A percentile compares a stretch with the other conserved stretches of the same genome.
Conservation (phyloP, 35 echinoderm and acorn worm species). For the Amphiura filiformis region DNA sequence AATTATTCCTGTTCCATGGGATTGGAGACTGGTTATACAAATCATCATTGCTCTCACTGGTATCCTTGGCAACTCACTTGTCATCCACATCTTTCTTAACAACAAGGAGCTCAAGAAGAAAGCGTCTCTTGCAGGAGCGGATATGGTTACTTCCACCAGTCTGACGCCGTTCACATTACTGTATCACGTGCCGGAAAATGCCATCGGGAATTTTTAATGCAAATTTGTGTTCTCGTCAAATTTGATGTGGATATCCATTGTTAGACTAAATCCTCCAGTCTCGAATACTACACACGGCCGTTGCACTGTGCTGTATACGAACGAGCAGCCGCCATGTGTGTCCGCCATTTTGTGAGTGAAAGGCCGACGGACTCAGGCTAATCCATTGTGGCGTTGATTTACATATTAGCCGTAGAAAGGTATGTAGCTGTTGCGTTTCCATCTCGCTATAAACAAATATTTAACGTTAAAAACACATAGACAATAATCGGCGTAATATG, state of each 20-base stretch:
- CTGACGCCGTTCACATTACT: constrained; percentile 57
- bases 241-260: constrained; percentile 73
- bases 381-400: constrained; percentile 76
- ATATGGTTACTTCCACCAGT: constrained; percentile 65
- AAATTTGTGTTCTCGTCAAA: constrained; percentile 46
- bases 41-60: constrained; percentile 69
- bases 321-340: too few species aligned
- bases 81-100: constrained; percentile 49
- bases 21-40: constrained; percentile 31
- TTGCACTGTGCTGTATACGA: too few species aligned
- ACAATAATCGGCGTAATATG: constrained; percentile 44
- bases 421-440: constrained; percentile 86
- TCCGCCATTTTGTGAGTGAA: too few species aligned
- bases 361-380: too few species aligned
- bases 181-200: constrained; percentile 1
- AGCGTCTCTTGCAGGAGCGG: constrained; percentile 62
- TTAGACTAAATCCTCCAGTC: too few species aligned
- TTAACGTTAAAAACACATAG: constrained; percentile 29
- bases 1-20: constrained; percentile 44
- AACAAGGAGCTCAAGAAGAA: constrained; percentile 62
- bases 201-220: constrained; percentile 77
- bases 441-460: constrained; percentile 47
- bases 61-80: constrained; percentile 74
- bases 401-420: constrained; percentile 62
- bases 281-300: too few species aligned